Percentiles rank a stretch among this genome's conserved stretches.
phyloP scores from a whole-genome alignment of 37 sponge, comb jelly and placozoan genomes.

The Chondrilla cf. caribensis region DNA sequence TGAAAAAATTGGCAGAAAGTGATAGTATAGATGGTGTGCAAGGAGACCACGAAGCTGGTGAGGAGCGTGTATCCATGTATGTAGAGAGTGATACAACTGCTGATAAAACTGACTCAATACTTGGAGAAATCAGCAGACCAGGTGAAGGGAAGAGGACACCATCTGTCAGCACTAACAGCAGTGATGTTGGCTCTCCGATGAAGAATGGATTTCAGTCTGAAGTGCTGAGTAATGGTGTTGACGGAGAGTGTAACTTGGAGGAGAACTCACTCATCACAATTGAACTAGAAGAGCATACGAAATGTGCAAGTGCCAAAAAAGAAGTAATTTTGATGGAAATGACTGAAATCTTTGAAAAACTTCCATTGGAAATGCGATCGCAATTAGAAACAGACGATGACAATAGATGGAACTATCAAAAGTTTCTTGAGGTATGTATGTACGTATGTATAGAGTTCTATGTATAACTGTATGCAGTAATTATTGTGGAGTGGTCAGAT shows the following conservation, averaged over 20 bases:
- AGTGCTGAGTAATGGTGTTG: not conserved
- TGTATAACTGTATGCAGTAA: no score
- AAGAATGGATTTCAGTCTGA: not conserved
- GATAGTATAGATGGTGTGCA: not conserved
- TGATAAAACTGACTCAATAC: not conserved
- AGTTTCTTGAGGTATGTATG: conserved; percentile 10
- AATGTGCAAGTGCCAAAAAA: not conserved
- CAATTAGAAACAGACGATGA: not conserved
- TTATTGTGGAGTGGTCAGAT: no score
- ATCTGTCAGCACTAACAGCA: not conserved
- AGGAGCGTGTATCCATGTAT: conserved; percentile 8
- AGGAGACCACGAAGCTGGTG: not conserved
- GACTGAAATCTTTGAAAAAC: not conserved
- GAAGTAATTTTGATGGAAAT: not conserved
- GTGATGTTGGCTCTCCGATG: not conserved
- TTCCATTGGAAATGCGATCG: conserved; percentile 1
- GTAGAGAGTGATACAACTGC: not conserved
- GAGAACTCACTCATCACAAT: not conserved
- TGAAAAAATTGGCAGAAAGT: not conserved
- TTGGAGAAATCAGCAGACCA: not conserved
- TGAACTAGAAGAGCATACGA: not conserved
- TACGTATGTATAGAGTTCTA: no score
- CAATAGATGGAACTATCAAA: conserved; percentile 5
- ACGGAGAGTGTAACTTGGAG: not conserved
- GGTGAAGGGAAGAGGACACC: not conserved